A percentile compares a stretch with the other conserved stretches of the same genome.
These are phyloP conservation scores for Echiichthys vipera DNA, from an alignment of 2,797 vertebrate genomes.

Conservation along the genomic window DNA sequence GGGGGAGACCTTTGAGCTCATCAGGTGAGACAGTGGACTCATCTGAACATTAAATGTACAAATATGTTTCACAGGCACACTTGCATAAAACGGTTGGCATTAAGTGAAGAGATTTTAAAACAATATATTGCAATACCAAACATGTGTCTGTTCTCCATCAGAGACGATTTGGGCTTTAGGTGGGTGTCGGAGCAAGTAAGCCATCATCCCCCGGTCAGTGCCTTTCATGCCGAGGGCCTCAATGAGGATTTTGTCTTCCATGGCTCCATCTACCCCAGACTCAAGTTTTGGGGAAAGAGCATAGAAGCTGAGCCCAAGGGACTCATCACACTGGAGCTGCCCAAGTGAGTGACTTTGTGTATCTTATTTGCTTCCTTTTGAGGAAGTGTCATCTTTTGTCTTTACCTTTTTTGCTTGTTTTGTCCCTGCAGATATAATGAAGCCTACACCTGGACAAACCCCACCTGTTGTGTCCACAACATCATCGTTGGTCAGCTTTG, in stretches of 20 bases:
- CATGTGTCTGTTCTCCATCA: conserved; percentile 66
- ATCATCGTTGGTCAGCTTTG: conserved; percentile 98
- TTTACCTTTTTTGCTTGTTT: neutral
- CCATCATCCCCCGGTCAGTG: conserved; percentile 97
- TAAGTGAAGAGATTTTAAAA: neutral
- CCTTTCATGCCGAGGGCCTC: conserved; percentile 96
- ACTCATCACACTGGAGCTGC: conserved; percentile 95
- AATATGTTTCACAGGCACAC: neutral
- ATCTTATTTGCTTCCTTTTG: neutral
- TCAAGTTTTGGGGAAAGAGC: conserved; percentile 99
- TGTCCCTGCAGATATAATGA: conserved; percentile 88
- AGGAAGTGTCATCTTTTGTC: neutral
- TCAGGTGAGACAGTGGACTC: conserved; percentile 84
- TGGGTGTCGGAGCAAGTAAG: conserved; percentile 98
- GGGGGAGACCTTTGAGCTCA: conserved; percentile 95
- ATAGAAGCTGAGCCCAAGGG: conserved; percentile 98
- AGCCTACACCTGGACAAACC: conserved; percentile 98
- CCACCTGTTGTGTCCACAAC: conserved; percentile 97
- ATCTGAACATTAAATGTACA: neutral
- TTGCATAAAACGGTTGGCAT: neutral
- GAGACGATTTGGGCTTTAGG: conserved; percentile 96
- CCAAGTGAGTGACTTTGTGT: conserved; percentile 87
- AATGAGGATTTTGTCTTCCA: conserved; percentile 95
- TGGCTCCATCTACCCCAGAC: conserved; percentile 97
- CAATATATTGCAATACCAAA: neutral